Evolutionary conservation across 2,888 invertebrate genomes (phyloP).

Genomic region (Clostera curtula): DNA sequence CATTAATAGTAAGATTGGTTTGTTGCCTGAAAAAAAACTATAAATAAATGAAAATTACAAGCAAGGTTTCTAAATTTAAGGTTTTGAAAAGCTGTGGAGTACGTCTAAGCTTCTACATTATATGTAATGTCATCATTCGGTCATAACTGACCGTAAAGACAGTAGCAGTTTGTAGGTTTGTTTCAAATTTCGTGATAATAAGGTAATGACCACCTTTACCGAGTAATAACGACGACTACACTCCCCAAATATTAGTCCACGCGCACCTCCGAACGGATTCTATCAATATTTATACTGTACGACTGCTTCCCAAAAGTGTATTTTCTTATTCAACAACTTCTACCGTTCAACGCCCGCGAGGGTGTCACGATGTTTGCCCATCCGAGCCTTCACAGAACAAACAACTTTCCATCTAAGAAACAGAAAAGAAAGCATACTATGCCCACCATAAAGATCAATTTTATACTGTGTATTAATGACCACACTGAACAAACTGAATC

Average conservation of each 20-base stretch:
- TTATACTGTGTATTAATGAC: background rate
- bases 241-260: conserved; percentile 60
- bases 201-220: conserved; percentile 32
- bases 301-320: conserved; percentile 64
- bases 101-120: too few relatives aligned
- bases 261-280: conserved; percentile 63
- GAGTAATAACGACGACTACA: conserved; percentile 57
- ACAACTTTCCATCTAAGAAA: conserved; percentile 28
- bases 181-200: too few relatives aligned
- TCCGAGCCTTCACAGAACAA: conserved; percentile 37
- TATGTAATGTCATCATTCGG: too few relatives aligned
- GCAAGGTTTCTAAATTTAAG: too few relatives aligned
- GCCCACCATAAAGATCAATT: too few relatives aligned
- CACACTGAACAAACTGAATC: background rate
- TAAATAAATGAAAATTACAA: conserved; percentile 64
- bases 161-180: too few relatives aligned
- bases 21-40: conserved; percentile 41
- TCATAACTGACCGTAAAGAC: too few relatives aligned
- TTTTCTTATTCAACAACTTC: conserved; percentile 66
- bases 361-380: conserved; percentile 53
- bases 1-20: conserved; percentile 41
- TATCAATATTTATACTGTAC: conserved; percentile 64
- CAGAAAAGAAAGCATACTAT: conserved; percentile 3
- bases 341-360: conserved; percentile 55
- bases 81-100: too few relatives aligned